These are phyloP conservation scores for Drosophila multiciliata DNA, from an alignment of 2,888 invertebrate genomes.

Conservation along the genomic window DNA sequence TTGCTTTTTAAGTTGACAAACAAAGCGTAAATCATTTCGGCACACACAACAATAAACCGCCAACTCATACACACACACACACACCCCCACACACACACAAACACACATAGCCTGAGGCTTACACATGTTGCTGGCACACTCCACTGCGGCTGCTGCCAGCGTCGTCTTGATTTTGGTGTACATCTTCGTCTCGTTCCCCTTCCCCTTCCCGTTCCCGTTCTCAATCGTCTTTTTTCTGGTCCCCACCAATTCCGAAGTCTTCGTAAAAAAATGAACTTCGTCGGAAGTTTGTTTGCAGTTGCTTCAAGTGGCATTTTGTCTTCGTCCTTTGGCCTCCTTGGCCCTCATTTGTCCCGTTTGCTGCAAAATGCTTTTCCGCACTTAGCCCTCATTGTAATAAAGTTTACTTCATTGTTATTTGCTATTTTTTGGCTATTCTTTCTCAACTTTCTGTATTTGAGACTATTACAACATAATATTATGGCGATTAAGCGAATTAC, in stretches of 20 bases:
- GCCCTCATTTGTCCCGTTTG: slow-evolving; percentile 6
- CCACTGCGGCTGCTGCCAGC: slow-evolving; percentile 47
- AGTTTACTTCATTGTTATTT: slow-evolving; percentile 70
- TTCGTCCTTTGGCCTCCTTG: background rate
- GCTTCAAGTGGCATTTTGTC: slow-evolving; percentile 50
- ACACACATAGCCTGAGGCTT: slow-evolving; percentile 46
- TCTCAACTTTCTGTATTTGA: background rate
- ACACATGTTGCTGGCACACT: slow-evolving; percentile 71
- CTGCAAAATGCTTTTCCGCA: slow-evolving; percentile 46
- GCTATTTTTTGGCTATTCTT: slow-evolving; percentile 45
- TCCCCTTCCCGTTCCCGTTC: background rate
- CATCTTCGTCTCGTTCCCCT: slow-evolving; percentile 5
- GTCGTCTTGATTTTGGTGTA: slow-evolving; percentile 17
- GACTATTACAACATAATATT: background rate
- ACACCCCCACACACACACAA: slow-evolving; percentile 16
- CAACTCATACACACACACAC: slow-evolving; percentile 31
- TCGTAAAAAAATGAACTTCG: slow-evolving; percentile 61
- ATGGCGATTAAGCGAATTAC: background rate
- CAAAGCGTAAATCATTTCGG: slow-evolving; percentile 80
- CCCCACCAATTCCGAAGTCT: slow-evolving; percentile 5
- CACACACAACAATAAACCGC: slow-evolving; percentile 72
- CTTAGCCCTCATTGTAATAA: slow-evolving; percentile 54
- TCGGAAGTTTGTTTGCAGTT: slow-evolving; percentile 53
- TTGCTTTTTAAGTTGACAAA: slow-evolving; percentile 80
- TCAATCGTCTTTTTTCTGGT: no score